phyloP scores from a whole-genome alignment of 2,797 vertebrate species.

The Hozukius guyotensis region DNA sequence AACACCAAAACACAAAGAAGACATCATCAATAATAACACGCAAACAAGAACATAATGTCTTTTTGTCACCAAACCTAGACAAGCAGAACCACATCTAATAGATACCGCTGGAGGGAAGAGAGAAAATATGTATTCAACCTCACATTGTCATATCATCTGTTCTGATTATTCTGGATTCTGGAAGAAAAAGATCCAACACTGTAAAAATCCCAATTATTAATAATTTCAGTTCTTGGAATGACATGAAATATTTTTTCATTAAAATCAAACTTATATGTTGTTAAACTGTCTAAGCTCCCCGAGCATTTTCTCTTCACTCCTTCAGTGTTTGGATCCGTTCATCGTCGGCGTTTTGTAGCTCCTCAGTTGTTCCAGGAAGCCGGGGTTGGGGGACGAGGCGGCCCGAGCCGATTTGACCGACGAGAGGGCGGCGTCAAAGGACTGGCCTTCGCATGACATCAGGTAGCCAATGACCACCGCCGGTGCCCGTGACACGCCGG shows the following conservation, averaged over 20 bases:
- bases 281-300: not conserved
- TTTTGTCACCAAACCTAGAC: not conserved
- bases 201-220: not conserved
- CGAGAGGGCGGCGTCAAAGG: slow-evolving; percentile 88
- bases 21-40: not conserved
- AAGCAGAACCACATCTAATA: not conserved
- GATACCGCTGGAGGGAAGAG: not conserved
- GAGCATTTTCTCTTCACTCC: not conserved
- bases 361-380: slow-evolving; percentile 92
- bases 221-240: not conserved
- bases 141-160: not conserved
- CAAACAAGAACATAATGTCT: not conserved
- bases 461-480: slow-evolving; percentile 91
- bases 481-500: slow-evolving; percentile 92
- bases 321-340: slow-evolving; percentile 55
- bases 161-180: not conserved
- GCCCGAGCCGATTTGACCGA: slow-evolving; percentile 90
- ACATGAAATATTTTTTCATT: not conserved
- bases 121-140: not conserved
- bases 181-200: not conserved
- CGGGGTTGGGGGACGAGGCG: slow-evolving; percentile 88
- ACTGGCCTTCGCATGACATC: slow-evolving; percentile 88
- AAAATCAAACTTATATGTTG: not conserved
- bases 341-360: slow-evolving; percentile 65
- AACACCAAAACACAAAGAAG: slow-evolving; percentile 12